Base-by-base conservation (phyloP, 2,797 vertebrate species). In the Esox lucius region DNA sequence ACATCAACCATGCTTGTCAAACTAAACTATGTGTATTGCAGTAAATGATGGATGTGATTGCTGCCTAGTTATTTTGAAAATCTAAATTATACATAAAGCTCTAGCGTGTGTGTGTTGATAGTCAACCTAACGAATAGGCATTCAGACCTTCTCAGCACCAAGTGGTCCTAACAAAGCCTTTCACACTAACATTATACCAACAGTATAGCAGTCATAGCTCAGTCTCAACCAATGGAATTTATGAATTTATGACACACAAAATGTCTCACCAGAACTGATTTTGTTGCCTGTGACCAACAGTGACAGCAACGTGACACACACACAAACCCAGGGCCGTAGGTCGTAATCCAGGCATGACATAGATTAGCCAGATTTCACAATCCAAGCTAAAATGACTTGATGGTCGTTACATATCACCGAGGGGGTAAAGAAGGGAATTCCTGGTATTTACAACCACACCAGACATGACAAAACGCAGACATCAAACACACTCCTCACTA, bases 21-120 rank as follows among this genome's bases (percentile, higher is more conserved):
- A 73, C 56, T 68, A 81, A 70, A 73, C 61, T 51, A 46, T 28
- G 9, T 73, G 28, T 5, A 70, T 49, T 68, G 39, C 69, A 56
- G 53, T 59, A 70, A 65, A 71, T 70, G 72, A 93, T 92, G 92
- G 90, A 91, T 91, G 92, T 92, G 92, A 95, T 93, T 92, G 91
- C 90, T 91, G 87, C 82, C 85, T 87, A 87, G 90, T 94, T 88
- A 88, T 89, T 94, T 79, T 78, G 66, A 64, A 78, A 78, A 75
- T 61, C 64, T 24, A 56, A 68, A 24, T 24, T 24, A 56, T 62
- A 4, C n/a, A 74, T 19, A 72, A 24, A 16, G 70, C 72, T 68
- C 1, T 33, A 39, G 74, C 15, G 51, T 68, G 13, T 72, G 35
- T 46, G 70, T 8, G 56, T 12, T 6, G 9, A 59, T 59, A 24